These are phyloP conservation scores for Thrips palmi DNA, from an alignment of 1,140 invertebrate species.

Conservation along the genomic window DNA sequence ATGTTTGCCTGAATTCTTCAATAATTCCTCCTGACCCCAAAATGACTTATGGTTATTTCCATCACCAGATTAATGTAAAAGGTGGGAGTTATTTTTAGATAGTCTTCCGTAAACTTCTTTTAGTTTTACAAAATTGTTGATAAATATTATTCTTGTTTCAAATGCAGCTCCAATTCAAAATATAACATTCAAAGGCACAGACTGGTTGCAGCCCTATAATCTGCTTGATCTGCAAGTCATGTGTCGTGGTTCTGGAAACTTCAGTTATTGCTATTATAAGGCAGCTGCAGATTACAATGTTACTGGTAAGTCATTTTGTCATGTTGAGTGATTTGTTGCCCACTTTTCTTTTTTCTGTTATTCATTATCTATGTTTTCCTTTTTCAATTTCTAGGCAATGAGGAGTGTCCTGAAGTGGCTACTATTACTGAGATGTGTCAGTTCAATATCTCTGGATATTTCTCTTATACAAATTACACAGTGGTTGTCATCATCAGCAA, in stretches of 20 bases:
- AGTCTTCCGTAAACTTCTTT: neutral
- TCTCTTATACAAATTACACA: slow-evolving; percentile 44
- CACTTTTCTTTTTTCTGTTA: neutral
- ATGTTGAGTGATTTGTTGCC: slow-evolving; percentile 3
- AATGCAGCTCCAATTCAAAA: slow-evolving; percentile 47
- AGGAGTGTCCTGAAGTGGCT: neutral
- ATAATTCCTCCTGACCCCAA: slow-evolving; percentile 37
- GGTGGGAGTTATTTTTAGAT: slow-evolving; percentile 11
- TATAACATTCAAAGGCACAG: slow-evolving; percentile 43
- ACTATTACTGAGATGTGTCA: slow-evolving; percentile 28
- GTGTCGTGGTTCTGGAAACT: slow-evolving; percentile 50
- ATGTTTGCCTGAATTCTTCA: slow-evolving; percentile 37
- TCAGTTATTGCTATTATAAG: slow-evolving; percentile 41
- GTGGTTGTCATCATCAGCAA: slow-evolving; percentile 55
- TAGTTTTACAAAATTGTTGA: slow-evolving; percentile 19
- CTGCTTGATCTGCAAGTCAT: slow-evolving; percentile 37
- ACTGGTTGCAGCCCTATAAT: slow-evolving; percentile 64
- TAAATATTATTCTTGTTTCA: no score
- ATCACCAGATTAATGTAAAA: slow-evolving; percentile 15
- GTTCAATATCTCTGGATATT: slow-evolving; percentile 44
- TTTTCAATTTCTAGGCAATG: slow-evolving; percentile 11
- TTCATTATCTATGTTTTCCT: slow-evolving; percentile 1
- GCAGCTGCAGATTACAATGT: slow-evolving; percentile 47
- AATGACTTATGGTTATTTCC: slow-evolving; percentile 54
- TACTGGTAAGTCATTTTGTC: slow-evolving; percentile 59